phyloP scores from a whole-genome alignment of 2,888 invertebrate genomes.

The Chouioia cunea region DNA sequence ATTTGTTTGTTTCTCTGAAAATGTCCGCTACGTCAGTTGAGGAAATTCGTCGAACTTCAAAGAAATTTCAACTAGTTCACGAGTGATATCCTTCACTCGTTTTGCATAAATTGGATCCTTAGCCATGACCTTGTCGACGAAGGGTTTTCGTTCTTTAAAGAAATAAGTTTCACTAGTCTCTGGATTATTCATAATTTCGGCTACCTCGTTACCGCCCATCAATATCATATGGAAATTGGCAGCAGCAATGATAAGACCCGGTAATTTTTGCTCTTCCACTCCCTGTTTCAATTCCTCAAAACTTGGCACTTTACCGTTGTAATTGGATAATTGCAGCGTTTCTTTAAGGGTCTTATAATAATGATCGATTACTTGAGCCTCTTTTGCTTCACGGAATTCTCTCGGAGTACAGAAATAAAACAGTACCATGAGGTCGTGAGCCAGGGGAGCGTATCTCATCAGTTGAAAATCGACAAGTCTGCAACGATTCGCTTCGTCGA shows the following conservation, averaged over 20 bases:
- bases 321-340: slow-evolving; percentile 35
- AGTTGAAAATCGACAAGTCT: slow-evolving; percentile 40
- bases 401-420: slow-evolving; percentile 24
- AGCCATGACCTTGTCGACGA: slow-evolving; percentile 55
- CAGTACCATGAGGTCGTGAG: slow-evolving; percentile 38
- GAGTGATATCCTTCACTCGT: slow-evolving; percentile 55
- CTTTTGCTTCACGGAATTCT: slow-evolving; percentile 20
- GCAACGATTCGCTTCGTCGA: slow-evolving; percentile 14
- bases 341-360: slow-evolving; percentile 34
- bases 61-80: slow-evolving; percentile 51
- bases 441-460: slow-evolving; percentile 36
- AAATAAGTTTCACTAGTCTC: slow-evolving; percentile 49
- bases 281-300: slow-evolving; percentile 57
- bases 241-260: slow-evolving; percentile 56
- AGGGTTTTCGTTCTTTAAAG: slow-evolving; percentile 52
- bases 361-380: slow-evolving; percentile 18
- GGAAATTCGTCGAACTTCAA: slow-evolving; percentile 46
- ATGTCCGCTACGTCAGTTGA: background rate
- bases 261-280: slow-evolving; percentile 60
- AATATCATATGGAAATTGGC: slow-evolving; percentile 59
- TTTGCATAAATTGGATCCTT: slow-evolving; percentile 53
- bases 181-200: slow-evolving; percentile 54
- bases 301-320: slow-evolving; percentile 61
- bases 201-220: slow-evolving; percentile 54
- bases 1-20: too few relatives aligned